Percentiles rank a stretch among this genome's conserved stretches.
These are phyloP conservation scores for Sinella curviseta DNA, from an alignment of 1,140 invertebrate species.

Conservation along the genomic window DNA sequence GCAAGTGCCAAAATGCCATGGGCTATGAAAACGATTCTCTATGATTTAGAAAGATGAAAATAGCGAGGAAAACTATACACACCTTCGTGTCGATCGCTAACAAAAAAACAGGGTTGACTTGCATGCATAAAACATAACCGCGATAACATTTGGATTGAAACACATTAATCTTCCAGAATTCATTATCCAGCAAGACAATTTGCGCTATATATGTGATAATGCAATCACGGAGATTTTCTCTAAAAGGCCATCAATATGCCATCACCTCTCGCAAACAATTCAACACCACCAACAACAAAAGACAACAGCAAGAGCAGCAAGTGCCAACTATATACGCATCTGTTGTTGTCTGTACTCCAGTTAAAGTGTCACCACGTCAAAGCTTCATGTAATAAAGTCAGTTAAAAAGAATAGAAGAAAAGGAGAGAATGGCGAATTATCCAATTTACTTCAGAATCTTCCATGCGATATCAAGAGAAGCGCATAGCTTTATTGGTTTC, in stretches of 20 bases:
- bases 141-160: neutral
- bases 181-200: constrained; percentile 5
- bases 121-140: neutral
- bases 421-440: neutral
- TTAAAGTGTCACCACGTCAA: neutral
- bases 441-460: neutral
- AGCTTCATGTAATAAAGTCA: neutral
- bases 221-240: neutral
- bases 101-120: neutral
- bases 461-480: no score
- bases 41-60: no score
- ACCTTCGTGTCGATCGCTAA: no score
- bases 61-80: no score
- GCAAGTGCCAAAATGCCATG: neutral
- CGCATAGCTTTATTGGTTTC: no score
- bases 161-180: constrained; percentile 19
- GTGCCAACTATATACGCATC: neutral
- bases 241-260: constrained; percentile 22
- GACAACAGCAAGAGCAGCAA: neutral
- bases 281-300: neutral
- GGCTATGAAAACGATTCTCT: neutral
- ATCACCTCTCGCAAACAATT: neutral
- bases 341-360: no score
- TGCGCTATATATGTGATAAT: neutral
- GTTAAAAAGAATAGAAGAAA: neutral